Conservation (phyloP, 2,797 vertebrate species). For the Apogon hyalosoma region DNA sequence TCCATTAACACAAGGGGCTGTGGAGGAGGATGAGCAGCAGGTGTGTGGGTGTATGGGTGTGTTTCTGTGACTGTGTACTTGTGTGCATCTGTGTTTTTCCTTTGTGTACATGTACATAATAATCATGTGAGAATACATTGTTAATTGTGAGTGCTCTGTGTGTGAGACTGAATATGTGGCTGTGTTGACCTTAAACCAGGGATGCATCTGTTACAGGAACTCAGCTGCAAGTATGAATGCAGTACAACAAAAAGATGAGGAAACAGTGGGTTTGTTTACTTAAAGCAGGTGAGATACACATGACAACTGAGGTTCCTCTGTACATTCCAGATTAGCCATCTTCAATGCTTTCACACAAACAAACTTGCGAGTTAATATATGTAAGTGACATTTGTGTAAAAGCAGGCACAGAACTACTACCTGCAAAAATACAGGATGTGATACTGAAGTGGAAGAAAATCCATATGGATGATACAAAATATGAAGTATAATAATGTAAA, state of each 20-base stretch:
- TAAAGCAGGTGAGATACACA: conserved; percentile 52
- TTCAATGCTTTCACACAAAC: no score
- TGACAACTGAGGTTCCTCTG: no score
- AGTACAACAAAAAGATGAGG: conserved; percentile 37
- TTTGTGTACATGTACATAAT: conserved; percentile 64
- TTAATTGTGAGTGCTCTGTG: conserved; percentile 48
- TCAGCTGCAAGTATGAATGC: conserved; percentile 70
- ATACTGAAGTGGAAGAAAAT: no score
- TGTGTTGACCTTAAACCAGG: conserved; percentile 49
- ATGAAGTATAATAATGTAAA: no score
- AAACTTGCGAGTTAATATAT: no score
- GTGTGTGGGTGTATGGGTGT: conserved; percentile 79
- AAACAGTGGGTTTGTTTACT: conserved; percentile 58
- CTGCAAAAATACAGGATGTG: no score
- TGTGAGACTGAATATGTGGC: conserved; percentile 47
- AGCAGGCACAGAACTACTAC: no score
- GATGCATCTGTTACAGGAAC: conserved; percentile 63
- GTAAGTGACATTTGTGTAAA: no score
- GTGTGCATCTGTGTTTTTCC: conserved; percentile 57
- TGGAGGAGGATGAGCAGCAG: conserved; percentile 77
- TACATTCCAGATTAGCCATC: no score
- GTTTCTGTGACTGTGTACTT: conserved; percentile 59
- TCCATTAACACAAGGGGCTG: conserved; percentile 86
- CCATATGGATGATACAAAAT: no score
- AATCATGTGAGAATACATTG: conserved; percentile 48